phyloP scores from a whole-genome alignment of 2,888 invertebrate genomes.

The Aplocera efformata region DNA sequence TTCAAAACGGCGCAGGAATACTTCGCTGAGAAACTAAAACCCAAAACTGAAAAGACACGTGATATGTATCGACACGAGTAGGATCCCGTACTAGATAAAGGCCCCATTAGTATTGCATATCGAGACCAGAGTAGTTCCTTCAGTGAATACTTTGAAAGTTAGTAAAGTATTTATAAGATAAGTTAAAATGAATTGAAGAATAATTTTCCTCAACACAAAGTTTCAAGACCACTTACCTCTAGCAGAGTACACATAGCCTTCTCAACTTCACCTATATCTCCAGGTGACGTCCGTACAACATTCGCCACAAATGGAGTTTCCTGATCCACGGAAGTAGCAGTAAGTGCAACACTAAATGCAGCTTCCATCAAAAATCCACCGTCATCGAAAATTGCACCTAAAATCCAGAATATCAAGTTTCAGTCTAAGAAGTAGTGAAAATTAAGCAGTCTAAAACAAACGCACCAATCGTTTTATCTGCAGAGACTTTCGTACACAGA shows the following conservation, averaged over 20 bases:
- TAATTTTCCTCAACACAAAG: not conserved
- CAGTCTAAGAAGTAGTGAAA: not conserved
- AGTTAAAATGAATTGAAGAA: no score
- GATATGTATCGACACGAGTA: no score
- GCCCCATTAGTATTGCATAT: no score
- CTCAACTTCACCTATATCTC: conserved; percentile 78
- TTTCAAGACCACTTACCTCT: conserved; percentile 51
- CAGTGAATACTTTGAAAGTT: no score
- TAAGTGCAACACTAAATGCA: conserved; percentile 79
- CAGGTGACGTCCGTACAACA: conserved; percentile 64
- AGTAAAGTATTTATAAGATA: no score
- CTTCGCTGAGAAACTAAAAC: no score
- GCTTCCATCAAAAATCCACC: conserved; percentile 74
- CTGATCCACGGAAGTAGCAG: conserved; percentile 64
- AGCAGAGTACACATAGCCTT: conserved; percentile 76
- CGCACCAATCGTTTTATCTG: conserved; percentile 26
- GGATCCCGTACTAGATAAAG: no score
- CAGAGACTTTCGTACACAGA: conserved; percentile 9
- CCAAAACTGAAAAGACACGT: no score
- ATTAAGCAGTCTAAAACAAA: conserved; percentile 2
- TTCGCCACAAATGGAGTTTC: conserved; percentile 57
- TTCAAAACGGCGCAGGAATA: no score
- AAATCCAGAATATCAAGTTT: conserved; percentile 2
- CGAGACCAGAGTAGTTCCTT: no score
- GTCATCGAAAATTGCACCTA: conserved; percentile 83